Conservation (phyloP, 2,888 invertebrate genomes). For the Eupithecia subfuscata region DNA sequence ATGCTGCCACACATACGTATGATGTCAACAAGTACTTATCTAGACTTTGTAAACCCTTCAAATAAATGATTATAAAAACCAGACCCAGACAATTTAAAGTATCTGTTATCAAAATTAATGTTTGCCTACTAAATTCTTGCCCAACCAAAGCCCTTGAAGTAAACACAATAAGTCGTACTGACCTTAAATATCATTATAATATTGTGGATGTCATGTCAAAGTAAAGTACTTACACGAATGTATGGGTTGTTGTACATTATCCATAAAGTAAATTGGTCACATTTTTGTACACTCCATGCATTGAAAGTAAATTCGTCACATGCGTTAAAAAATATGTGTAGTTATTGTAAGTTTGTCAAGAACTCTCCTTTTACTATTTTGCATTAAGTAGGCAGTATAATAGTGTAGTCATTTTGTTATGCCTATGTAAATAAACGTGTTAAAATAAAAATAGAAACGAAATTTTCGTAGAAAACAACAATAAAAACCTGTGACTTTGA, state of each 20-base stretch:
- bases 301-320: too few species aligned
- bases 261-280: too few species aligned
- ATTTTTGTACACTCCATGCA: too few species aligned
- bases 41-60: background rate
- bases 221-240: background rate
- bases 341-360: too few species aligned
- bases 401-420: background rate
- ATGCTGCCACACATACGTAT: background rate
- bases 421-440: background rate
- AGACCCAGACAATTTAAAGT: background rate
- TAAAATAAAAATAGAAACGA: background rate
- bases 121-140: background rate
- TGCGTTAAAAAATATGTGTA: too few species aligned
- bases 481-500: background rate
- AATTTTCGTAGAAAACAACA: background rate
- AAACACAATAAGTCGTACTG: background rate
- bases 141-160: background rate
- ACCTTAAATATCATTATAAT: background rate
- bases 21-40: background rate
- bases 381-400: too few species aligned
- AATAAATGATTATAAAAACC: background rate
- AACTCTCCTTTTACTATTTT: too few species aligned
- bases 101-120: background rate
- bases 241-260: too few species aligned
- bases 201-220: background rate